Evolutionary conservation across 2,888 invertebrate genomes (phyloP), one percentile per base, ranked within the genome.

Genomic region (Sipha maydis): DNA sequence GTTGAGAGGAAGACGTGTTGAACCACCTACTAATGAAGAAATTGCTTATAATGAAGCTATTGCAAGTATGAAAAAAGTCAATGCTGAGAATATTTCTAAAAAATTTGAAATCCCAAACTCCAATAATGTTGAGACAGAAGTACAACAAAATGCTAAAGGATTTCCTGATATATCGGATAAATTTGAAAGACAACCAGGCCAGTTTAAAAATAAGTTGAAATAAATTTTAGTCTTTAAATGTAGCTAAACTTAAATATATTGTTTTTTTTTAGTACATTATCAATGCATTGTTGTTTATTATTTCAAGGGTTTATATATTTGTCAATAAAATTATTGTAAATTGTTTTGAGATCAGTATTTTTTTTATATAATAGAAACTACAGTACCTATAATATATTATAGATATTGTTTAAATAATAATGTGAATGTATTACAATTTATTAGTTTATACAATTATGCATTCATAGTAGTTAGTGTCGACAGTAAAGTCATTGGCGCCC

Each of bases 11-110:
- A 92, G 95, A 90, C 93, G 95, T 90, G 91, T 90, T 3, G 93
- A 94, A 0, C 95, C 96, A 76, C 97, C 97, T 0, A 93, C 94
- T 0, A 94, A 93, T 89, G 95, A 95, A 90, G 97, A 97, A 92
- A 92, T 97, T 17, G 92, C 93, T 19, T 93, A 92, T 90, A 97
- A 96, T 92, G 91, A 95, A 76, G 94, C 95, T 28, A 93, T 96
- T 73, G 95, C 96, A 92, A 92, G 95, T 90, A 92, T 94, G 92
- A 97, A 96, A 90, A 95, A 95, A 91, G 92, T 93, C 76, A 97
- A 97, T 93, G 96, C 97, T 1, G 93, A 94, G 5, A 94, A 94
- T 91, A 91, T 97, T 89, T 95, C 96, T 90, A 92, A 92, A 0
- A 93, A 94, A 90, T 94, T 94, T 90, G 91, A 90, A 85, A 25